Conservation (phyloP, 2,113 vertebrate genomes). For the Platysternon megacephalum region DNA sequence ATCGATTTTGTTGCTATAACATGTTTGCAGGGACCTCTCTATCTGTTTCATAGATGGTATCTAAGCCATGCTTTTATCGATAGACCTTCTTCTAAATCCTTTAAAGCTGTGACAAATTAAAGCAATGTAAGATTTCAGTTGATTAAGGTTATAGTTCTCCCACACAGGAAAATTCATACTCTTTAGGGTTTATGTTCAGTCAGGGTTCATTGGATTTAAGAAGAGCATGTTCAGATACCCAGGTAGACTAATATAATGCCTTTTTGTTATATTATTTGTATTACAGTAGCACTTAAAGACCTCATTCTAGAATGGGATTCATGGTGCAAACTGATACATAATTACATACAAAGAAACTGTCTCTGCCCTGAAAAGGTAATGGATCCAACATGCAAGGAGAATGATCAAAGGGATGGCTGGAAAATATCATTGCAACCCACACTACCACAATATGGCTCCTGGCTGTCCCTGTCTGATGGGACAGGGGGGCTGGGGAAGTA, state of each 20-base stretch:
- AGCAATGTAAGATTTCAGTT: neutral
- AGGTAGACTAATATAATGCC: neutral
- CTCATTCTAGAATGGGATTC: neutral
- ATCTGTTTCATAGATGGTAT: neutral
- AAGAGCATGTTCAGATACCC: neutral
- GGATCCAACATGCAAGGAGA: neutral
- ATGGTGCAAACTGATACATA: neutral
- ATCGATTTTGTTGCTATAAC: neutral
- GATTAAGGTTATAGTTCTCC: neutral
- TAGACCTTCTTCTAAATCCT: neutral
- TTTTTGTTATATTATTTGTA: neutral
- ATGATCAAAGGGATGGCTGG: neutral
- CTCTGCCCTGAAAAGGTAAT: neutral
- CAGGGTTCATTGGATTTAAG: neutral
- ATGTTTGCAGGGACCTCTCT: neutral
- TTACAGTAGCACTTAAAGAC: neutral
- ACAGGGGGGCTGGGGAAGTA: neutral
- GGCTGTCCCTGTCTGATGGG: neutral
- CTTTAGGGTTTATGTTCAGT: neutral
- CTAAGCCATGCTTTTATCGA: neutral
- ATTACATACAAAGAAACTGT: neutral
- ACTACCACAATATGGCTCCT: neutral
- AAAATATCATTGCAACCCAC: neutral
- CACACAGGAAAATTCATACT: neutral
- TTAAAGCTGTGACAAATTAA: neutral